Evolutionary conservation across 2,797 vertebrate species (phyloP).

Genomic region (Diglossa cyanea): DNA sequence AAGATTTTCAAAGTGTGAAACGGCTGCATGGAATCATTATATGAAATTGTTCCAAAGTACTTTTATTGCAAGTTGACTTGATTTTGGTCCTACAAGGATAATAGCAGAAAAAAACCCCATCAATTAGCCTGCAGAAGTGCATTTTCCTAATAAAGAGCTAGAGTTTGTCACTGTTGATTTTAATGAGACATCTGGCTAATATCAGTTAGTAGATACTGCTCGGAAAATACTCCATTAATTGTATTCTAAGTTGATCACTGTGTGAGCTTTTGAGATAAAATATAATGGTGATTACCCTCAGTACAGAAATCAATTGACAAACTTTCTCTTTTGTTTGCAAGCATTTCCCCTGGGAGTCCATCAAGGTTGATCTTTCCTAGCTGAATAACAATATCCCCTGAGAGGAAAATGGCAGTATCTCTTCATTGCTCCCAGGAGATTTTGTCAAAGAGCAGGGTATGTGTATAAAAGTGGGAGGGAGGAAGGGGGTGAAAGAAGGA

Average conservation of each 20-base stretch:
- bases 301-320: constrained; percentile 56
- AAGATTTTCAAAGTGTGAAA: neutral
- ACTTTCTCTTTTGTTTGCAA: constrained; percentile 51
- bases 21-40: neutral
- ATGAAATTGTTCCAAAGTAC: constrained; percentile 12
- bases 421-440: constrained; percentile 73
- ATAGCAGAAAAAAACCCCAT: neutral
- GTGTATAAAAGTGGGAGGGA: constrained; percentile 55
- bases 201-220: constrained; percentile 61
- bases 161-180: constrained; percentile 62
- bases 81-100: constrained; percentile 61
- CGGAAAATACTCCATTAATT: constrained; percentile 59
- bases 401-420: constrained; percentile 60
- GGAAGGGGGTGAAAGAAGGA: constrained; percentile 47
- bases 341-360: constrained; percentile 12
- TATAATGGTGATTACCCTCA: constrained; percentile 49
- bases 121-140: constrained; percentile 57
- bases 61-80: constrained; percentile 52
- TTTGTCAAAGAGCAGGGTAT: constrained; percentile 48
- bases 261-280: constrained; percentile 62
- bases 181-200: constrained; percentile 73
- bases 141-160: constrained; percentile 60
- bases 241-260: constrained; percentile 34
- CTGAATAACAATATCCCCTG: constrained; percentile 57
- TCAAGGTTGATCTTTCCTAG: constrained; percentile 46